A percentile compares a stretch with the other conserved stretches of the same genome.
Conservation (phyloP, 2,888 invertebrate genomes). For the Formica aserva region DNA sequence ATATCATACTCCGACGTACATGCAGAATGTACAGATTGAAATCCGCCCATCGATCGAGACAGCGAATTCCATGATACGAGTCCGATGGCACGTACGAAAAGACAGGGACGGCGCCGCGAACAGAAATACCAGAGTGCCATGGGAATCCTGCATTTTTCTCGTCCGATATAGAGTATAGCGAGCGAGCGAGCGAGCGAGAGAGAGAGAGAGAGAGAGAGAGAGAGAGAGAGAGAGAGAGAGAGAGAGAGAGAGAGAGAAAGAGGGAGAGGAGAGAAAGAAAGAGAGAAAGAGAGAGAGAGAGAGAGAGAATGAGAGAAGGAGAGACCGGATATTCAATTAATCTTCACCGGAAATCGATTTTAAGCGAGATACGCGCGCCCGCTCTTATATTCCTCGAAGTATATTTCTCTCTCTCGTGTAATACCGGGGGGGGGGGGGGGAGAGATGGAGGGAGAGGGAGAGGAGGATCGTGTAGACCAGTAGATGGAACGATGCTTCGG, state of each 20-base stretch:
- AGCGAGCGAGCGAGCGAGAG: not conserved
- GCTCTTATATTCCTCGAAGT: constrained; percentile 24
- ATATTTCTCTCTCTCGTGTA: constrained; percentile 60
- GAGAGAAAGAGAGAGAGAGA: not conserved
- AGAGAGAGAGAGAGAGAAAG: constrained; percentile 1
- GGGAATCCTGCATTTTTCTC: constrained; percentile 69
- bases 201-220: not conserved
- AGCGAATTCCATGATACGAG: constrained; percentile 66
- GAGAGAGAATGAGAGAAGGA: not conserved
- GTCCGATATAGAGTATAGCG: constrained; percentile 60
- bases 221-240: not conserved
- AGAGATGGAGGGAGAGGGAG: not conserved
- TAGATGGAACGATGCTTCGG: constrained; percentile 42
- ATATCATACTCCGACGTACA: constrained; percentile 56
- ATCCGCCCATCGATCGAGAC: constrained; percentile 74
- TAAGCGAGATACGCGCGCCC: constrained; percentile 47
- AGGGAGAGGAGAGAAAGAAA: too few species aligned
- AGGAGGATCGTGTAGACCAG: constrained; percentile 18
- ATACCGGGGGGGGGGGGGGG: constrained; percentile 4
- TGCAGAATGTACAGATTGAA: constrained; percentile 70
- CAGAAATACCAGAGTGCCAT: constrained; percentile 69
- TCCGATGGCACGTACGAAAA: constrained; percentile 66
- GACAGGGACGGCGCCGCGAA: constrained; percentile 50
- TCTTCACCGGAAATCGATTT: constrained; percentile 63
- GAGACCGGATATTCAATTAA: constrained; percentile 68